Evolutionary conservation across 1,140 invertebrate species (phyloP).

Genomic region (Drosophila nasuta): DNA sequence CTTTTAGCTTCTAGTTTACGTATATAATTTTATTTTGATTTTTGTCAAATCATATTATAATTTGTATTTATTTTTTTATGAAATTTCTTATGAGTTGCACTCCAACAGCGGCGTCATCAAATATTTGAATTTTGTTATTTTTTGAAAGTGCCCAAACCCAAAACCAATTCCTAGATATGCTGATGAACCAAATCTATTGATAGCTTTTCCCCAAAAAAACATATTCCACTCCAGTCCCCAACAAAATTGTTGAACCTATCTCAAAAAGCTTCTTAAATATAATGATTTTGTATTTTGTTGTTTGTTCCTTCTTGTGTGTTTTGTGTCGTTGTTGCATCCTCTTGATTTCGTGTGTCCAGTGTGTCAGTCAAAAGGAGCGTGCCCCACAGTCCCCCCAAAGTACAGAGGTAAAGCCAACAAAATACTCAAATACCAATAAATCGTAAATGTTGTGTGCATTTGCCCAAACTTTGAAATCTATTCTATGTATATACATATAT

Average conservation of each 20-base stretch:
- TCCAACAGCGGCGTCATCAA: slow-evolving; percentile 35
- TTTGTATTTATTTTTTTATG: slow-evolving; percentile 19
- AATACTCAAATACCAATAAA: slow-evolving; percentile 75
- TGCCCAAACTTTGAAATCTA: slow-evolving; percentile 31
- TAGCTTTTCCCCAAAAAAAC: slow-evolving; percentile 27
- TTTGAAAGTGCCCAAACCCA: slow-evolving; percentile 41
- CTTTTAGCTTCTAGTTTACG: slow-evolving; percentile 71
- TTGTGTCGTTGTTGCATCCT: slow-evolving; percentile 68
- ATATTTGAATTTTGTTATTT: slow-evolving; percentile 39
- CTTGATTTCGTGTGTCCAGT: slow-evolving; percentile 71
- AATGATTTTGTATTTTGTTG: slow-evolving; percentile 59
- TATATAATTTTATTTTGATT: slow-evolving; percentile 64
- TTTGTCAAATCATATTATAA: slow-evolving; percentile 48
- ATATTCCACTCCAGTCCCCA: slow-evolving; percentile 10
- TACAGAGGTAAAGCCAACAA: slow-evolving; percentile 70
- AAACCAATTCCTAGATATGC: slow-evolving; percentile 25
- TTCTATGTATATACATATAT: slow-evolving; percentile 31
- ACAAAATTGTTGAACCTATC: slow-evolving; percentile 33
- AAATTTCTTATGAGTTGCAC: slow-evolving; percentile 62
- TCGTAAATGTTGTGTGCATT: slow-evolving; percentile 80
- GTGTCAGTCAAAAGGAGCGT: slow-evolving; percentile 77
- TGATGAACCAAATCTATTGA: slow-evolving; percentile 26
- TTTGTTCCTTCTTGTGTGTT: slow-evolving; percentile 47
- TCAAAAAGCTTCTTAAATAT: slow-evolving; percentile 61
- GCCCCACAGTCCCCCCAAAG: slow-evolving; percentile 48